phyloP scores from a whole-genome alignment of 2,797 vertebrate species.

The Manis pentadactyla region DNA sequence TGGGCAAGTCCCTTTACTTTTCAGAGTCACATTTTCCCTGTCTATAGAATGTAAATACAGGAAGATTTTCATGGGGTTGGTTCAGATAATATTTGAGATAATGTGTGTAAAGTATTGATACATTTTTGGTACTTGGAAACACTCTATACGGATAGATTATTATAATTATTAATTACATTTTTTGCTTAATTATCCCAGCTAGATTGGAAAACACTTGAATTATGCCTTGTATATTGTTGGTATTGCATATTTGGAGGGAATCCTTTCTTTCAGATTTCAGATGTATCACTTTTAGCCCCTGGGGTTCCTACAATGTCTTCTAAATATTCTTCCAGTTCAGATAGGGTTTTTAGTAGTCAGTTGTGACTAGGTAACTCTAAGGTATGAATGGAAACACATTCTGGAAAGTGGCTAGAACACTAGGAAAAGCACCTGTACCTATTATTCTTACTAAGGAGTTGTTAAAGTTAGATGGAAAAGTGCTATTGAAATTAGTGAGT shows the following conservation, averaged over 20 bases:
- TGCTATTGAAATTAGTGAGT: background rate
- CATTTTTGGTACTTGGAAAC: background rate
- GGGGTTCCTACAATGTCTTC: background rate
- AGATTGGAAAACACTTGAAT: background rate
- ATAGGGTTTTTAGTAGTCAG: background rate
- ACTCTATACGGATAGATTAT: background rate
- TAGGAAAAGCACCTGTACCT: background rate
- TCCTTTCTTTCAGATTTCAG: background rate
- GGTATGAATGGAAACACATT: background rate
- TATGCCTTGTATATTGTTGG: background rate
- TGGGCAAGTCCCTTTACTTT: background rate
- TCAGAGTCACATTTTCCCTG: background rate
- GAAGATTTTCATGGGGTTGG: background rate
- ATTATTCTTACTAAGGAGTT: background rate
- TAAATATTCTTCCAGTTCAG: background rate
- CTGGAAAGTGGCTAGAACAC: background rate
- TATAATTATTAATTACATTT: background rate
- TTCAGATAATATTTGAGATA: background rate
- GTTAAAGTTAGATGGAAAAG: background rate
- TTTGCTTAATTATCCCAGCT: background rate
- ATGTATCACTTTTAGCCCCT: background rate
- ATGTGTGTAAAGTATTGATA: background rate
- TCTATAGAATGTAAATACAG: background rate
- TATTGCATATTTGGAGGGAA: background rate
- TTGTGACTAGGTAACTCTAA: background rate